These are phyloP conservation scores for Caenorhabditis imperialis DNA, from an alignment of 2,888 invertebrate species.

Conservation along the genomic window DNA sequence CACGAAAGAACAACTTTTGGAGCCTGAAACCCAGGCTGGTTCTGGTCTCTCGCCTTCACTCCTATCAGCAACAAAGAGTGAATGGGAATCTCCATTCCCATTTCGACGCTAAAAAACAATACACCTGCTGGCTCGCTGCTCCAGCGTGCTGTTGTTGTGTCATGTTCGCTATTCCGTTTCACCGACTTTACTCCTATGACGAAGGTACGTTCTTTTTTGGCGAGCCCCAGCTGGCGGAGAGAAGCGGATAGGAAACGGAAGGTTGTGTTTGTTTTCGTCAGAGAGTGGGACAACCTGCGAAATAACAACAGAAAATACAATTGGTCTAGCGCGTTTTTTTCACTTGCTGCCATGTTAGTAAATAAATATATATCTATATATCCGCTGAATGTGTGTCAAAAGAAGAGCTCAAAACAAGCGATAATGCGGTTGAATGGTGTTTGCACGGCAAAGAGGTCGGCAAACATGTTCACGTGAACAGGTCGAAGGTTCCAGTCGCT, in stretches of 20 bases:
- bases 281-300: constrained; percentile 1
- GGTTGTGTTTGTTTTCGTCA: constrained; percentile 23
- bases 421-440: too few species aligned
- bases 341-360: constrained; percentile 10
- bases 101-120: constrained; percentile 43
- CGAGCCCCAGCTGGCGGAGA: background rate
- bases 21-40: constrained; percentile 37
- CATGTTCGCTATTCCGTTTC: constrained; percentile 57
- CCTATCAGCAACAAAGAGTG: too few species aligned
- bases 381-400: too few species aligned
- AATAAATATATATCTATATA: constrained; percentile 1
- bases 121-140: constrained; percentile 12
- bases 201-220: constrained; percentile 24
- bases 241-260: background rate
- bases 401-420: too few species aligned
- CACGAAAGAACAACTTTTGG: constrained; percentile 41
- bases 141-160: constrained; percentile 30
- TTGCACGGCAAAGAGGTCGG: too few species aligned
- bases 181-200: constrained; percentile 43
- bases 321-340: background rate
- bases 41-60: constrained; percentile 16
- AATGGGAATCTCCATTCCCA: too few species aligned
- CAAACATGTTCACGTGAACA: too few species aligned
- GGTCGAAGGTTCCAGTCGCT: background rate
- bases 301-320: background rate